Evolutionary conservation across 2,888 invertebrate species (phyloP).

Genomic region (Andricus quercusramuli): DNA sequence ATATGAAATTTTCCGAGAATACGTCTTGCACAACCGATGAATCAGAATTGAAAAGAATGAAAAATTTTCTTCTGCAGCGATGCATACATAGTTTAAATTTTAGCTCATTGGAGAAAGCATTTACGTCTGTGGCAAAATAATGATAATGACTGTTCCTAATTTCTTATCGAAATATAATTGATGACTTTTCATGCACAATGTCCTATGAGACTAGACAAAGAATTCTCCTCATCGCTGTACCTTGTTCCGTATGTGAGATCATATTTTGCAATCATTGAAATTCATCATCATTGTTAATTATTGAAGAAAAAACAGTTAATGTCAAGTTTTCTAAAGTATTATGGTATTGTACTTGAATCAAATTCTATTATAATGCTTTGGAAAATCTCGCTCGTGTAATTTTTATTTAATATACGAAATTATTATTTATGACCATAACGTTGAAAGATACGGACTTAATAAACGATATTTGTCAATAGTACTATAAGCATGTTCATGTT

Average conservation of each 20-base stretch:
- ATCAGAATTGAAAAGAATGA: slow-evolving; percentile 4
- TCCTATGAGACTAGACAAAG: slow-evolving; percentile 42
- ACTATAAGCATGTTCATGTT: background rate
- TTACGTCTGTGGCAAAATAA: slow-evolving; percentile 52
- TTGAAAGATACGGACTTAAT: slow-evolving; percentile 71
- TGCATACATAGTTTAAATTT: background rate
- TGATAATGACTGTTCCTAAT: slow-evolving; percentile 25
- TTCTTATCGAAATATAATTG: slow-evolving; percentile 42
- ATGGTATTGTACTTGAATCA: slow-evolving; percentile 51
- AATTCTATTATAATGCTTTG: slow-evolving; percentile 47
- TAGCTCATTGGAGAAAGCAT: slow-evolving; percentile 50
- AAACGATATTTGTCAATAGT: slow-evolving; percentile 68
- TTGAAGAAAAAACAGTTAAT: slow-evolving; percentile 55
- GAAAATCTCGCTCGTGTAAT: slow-evolving; percentile 41
- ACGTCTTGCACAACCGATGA: slow-evolving; percentile 25
- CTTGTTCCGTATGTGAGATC: slow-evolving; percentile 21
- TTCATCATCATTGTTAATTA: slow-evolving; percentile 48
- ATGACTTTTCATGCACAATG: slow-evolving; percentile 52
- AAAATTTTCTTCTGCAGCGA: slow-evolving; percentile 45
- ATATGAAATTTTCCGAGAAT: background rate
- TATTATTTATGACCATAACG: slow-evolving; percentile 73
- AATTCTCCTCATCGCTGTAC: slow-evolving; percentile 17
- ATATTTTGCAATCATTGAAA: slow-evolving; percentile 34
- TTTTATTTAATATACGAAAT: slow-evolving; percentile 57
- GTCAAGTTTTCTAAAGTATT: slow-evolving; percentile 73